phyloP scores from a whole-genome alignment of 1,140 invertebrate genomes.

The Colletes latitarsis region DNA sequence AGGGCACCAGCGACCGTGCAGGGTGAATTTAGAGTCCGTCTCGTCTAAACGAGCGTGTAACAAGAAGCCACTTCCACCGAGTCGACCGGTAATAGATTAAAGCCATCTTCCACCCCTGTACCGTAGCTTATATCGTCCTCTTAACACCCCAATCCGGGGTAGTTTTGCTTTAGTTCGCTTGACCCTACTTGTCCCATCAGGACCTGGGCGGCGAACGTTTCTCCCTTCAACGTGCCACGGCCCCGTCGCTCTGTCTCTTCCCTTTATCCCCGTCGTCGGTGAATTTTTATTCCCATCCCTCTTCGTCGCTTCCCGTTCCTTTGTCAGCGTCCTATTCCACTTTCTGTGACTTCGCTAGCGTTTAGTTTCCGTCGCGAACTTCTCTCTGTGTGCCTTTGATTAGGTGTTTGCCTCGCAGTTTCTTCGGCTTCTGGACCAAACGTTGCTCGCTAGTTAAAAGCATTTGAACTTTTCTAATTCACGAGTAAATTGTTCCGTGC shows the following conservation, averaged over 20 bases:
- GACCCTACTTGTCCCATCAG: conserved; percentile 76
- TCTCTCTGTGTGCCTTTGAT: conserved; percentile 17
- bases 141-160: conserved; percentile 75
- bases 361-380: conserved; percentile 22
- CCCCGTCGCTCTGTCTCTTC: conserved; percentile 46
- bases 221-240: conserved; percentile 46
- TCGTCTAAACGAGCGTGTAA: conserved; percentile 79
- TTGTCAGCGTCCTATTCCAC: conserved; percentile 40
- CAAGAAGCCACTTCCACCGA: conserved; percentile 78
- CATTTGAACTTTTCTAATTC: background rate
- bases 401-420: conserved; percentile 14
- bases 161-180: conserved; percentile 78
- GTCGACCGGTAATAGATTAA: conserved; percentile 79
- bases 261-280: conserved; percentile 8
- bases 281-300: conserved; percentile 19
- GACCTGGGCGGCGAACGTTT: conserved; percentile 16
- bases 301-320: conserved; percentile 14
- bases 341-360: conserved; percentile 33
- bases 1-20: background rate
- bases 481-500: background rate
- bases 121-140: conserved; percentile 75
- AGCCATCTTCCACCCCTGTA: conserved; percentile 72
- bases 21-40: conserved; percentile 50
- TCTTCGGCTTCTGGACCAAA: background rate
- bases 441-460: background rate